Evolutionary conservation across 2,113 vertebrate genomes (phyloP).

Genomic region (Sigmodon hispidus): DNA sequence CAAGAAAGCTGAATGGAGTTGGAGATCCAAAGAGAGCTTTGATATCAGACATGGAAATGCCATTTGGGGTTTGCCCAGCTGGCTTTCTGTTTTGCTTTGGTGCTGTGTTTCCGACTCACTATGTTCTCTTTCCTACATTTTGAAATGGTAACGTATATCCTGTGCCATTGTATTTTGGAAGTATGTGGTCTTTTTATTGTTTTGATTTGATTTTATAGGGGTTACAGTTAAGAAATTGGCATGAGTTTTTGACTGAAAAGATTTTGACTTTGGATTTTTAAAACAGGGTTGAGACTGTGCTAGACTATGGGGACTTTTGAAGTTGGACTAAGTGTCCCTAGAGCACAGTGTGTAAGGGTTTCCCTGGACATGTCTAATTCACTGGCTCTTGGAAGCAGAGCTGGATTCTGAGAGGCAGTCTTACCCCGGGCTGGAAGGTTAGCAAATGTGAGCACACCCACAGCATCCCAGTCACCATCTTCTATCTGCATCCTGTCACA

Average conservation of each 20-base stretch:
- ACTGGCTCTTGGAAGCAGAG: neutral
- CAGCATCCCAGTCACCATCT: neutral
- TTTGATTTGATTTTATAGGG: neutral
- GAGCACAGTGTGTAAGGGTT: neutral
- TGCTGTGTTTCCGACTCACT: neutral
- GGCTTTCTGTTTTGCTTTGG: neutral
- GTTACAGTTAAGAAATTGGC: neutral
- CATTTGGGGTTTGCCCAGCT: neutral
- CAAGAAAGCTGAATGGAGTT: neutral
- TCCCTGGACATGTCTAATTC: neutral
- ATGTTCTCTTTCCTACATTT: neutral
- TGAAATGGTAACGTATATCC: neutral
- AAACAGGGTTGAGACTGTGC: neutral
- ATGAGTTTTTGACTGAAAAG: neutral
- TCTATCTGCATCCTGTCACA: neutral
- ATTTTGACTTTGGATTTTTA: neutral
- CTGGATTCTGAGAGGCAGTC: neutral
- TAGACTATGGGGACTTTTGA: neutral
- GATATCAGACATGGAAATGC: neutral
- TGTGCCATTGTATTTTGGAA: neutral
- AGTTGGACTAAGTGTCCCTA: neutral
- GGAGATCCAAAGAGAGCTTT: neutral
- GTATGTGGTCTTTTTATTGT: neutral
- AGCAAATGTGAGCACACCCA: neutral
- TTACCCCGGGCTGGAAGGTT: neutral